These are phyloP conservation scores for Empis stercorea DNA, from an alignment of 2,888 invertebrate genomes.

Conservation along the genomic window DNA sequence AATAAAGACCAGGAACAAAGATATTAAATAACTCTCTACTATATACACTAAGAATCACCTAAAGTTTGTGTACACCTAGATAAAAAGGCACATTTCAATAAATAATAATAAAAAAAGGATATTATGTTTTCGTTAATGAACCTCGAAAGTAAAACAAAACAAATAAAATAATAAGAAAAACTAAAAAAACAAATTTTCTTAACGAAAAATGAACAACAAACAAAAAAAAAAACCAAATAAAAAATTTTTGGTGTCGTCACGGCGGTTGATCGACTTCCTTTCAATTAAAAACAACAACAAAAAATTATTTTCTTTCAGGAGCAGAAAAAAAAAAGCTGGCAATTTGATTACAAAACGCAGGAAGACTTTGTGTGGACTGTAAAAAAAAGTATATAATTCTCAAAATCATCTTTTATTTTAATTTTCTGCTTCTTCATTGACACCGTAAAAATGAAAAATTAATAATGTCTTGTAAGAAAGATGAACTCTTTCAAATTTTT, in stretches of 20 bases:
- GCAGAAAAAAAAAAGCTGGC: too few species aligned
- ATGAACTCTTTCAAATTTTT: too few species aligned
- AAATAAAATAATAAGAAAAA: background rate
- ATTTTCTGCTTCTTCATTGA: too few species aligned
- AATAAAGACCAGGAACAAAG: background rate
- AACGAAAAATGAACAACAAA: background rate
- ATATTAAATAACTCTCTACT: background rate
- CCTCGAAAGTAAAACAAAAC: background rate
- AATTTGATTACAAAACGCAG: too few species aligned
- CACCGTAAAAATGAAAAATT: too few species aligned
- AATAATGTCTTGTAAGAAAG: too few species aligned
- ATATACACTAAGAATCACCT: background rate
- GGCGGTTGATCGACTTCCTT: slow-evolving; percentile 1
- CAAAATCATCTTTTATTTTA: too few species aligned
- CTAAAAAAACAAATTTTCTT: background rate
- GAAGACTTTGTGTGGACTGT: too few species aligned
- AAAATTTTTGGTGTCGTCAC: background rate
- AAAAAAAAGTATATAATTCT: too few species aligned
- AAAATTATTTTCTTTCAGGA: too few species aligned
- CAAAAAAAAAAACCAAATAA: background rate
- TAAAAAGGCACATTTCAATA: background rate
- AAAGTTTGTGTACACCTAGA: background rate
- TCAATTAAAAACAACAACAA: background rate
- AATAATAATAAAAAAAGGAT: background rate
- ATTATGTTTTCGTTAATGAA: slow-evolving; percentile 1